Evolutionary conservation across 2,113 vertebrate species (phyloP).

Genomic region (Corydoras sp.): DNA sequence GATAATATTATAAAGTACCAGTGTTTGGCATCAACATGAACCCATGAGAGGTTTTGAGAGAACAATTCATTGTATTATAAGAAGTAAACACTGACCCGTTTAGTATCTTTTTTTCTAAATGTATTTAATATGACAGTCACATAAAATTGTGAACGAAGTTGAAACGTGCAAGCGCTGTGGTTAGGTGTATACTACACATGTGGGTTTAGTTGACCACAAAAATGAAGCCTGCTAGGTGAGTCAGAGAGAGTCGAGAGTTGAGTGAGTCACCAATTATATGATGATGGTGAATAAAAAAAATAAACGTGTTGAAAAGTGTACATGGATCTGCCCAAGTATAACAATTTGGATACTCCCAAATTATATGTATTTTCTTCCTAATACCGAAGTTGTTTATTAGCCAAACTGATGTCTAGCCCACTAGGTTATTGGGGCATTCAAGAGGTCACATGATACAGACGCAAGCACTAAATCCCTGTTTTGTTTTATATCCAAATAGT

Average conservation of each 20-base stretch:
- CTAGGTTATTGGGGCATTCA: slow-evolving; percentile 12
- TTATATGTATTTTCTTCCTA: background rate
- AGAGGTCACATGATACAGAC: slow-evolving; percentile 5
- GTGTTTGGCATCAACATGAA: too few relatives aligned
- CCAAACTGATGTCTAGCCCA: slow-evolving; percentile 11
- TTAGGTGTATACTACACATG: slow-evolving; percentile 27
- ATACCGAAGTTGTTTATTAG: slow-evolving; percentile 15
- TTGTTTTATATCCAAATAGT: background rate
- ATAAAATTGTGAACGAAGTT: background rate
- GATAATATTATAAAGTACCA: too few relatives aligned
- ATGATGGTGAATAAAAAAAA: background rate
- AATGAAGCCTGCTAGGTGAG: slow-evolving; percentile 27
- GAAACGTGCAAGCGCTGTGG: slow-evolving; percentile 20
- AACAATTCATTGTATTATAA: too few relatives aligned
- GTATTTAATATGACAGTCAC: too few relatives aligned
- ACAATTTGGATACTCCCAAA: background rate
- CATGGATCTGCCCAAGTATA: background rate
- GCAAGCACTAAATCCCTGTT: background rate
- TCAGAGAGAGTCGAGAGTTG: slow-evolving; percentile 4
- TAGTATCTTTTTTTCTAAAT: too few relatives aligned
- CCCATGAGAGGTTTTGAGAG: too few relatives aligned
- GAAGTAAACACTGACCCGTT: too few relatives aligned
- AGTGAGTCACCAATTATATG: slow-evolving; percentile 9
- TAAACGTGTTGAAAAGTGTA: background rate
- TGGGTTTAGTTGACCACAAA: slow-evolving; percentile 36